A percentile compares a stretch with the other conserved stretches of the same genome.
Evolutionary conservation across 2,888 invertebrate species (phyloP).

Genomic region (Drosophila birchii): DNA sequence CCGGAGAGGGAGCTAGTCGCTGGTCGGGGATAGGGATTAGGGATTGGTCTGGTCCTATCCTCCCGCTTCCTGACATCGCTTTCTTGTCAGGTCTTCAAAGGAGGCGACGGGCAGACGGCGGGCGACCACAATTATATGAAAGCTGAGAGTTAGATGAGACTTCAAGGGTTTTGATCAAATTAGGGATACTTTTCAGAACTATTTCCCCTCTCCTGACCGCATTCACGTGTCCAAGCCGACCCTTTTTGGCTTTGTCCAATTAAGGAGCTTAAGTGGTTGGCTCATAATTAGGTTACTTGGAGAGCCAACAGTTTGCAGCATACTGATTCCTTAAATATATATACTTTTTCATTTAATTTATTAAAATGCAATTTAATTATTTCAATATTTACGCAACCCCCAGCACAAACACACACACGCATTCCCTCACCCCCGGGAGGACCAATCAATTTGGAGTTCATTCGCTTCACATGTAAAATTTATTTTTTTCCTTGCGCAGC

Average conservation of each 20-base stretch:
- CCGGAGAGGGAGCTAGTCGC: constrained; percentile 5
- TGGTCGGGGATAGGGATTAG: constrained; percentile 24
- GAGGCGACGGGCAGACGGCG: neutral
- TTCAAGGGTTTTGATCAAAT: constrained; percentile 12
- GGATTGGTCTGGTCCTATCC: constrained; percentile 18
- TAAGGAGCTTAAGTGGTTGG: constrained; percentile 33
- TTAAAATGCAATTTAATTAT: constrained; percentile 52
- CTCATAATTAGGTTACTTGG: constrained; percentile 28
- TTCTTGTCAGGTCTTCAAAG: constrained; percentile 22
- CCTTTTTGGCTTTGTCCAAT: constrained; percentile 34
- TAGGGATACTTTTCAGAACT: constrained; percentile 4
- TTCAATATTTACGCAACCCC: constrained; percentile 32
- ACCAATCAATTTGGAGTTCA: constrained; percentile 53
- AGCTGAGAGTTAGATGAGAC: neutral
- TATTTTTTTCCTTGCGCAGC: constrained; percentile 45
- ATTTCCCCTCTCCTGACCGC: constrained; percentile 7
- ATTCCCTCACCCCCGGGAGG: constrained; percentile 1
- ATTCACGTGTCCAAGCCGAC: constrained; percentile 11
- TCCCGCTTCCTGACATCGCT: neutral
- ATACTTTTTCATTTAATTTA: constrained; percentile 38
- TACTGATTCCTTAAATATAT: constrained; percentile 28
- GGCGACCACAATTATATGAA: constrained; percentile 15
- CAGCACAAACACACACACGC: neutral
- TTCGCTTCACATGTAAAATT: constrained; percentile 49
- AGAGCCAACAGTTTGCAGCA: constrained; percentile 1